Base-by-base conservation (phyloP, 2,888 invertebrate genomes). In the Steinernema carpocapsae region DNA sequence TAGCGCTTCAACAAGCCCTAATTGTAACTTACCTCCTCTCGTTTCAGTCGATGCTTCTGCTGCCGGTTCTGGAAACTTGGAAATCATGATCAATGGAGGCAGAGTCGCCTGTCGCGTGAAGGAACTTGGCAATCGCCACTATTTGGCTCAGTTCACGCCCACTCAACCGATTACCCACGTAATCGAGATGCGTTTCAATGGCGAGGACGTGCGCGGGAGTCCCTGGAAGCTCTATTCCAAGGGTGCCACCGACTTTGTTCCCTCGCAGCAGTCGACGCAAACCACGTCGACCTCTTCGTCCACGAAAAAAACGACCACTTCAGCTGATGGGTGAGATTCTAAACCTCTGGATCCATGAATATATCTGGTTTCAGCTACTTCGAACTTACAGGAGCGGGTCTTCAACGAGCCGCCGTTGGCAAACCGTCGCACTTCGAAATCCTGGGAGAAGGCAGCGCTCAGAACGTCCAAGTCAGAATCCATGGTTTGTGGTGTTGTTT, bases 51-150 rank as follows among this genome's bases (percentile, higher is more conserved):
- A 97, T 89, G 95, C 96, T 74, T 93, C 94, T 76, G 92, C 92
- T 80, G 96, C 97, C n/a, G 97, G 97, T 46, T 94, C 95, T 1
- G 97, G 97, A 19, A 95, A 96, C 89, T 89, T 97, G 81, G 97
- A 97, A 89, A 93, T 97, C 81, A 91, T 96, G 79, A 95, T 96
- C 10, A 95, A 96, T 86, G 95, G 95, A 48, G 94, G 95, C 3
- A 92, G 94, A 79, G 95, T 97, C 32, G 94, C 95, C 10, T 96
- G 96, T 83, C 94, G 94, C 73, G 95, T 97, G 17, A 91, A 93
- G 78, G 93, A 94, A 75, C 91, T 95, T 71, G 96, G 95, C 59
- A 93, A 93, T 51, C 94, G 95, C 88, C 91, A 93, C 45, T 90
- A 89, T 82, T 91, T 93, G 76, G 97, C 97, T 45, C 93, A 95